Evolutionary conservation across 2,888 invertebrate species (phyloP), one percentile per base, ranked within the genome.

Genomic region (Deilephila elpenor): DNA sequence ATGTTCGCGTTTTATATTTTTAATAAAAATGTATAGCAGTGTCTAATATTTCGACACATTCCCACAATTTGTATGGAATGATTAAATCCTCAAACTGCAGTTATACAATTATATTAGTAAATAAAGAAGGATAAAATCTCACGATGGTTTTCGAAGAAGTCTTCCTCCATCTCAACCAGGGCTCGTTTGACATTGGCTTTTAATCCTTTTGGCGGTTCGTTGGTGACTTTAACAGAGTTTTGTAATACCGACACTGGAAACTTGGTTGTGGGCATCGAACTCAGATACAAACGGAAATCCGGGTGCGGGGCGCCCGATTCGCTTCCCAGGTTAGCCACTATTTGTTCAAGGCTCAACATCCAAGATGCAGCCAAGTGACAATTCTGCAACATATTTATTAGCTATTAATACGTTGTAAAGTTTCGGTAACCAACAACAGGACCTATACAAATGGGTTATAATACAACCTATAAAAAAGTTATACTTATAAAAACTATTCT

Each of bases 291-390:
- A 37, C 99, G 95, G 88, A 98, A 99, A 8, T 97, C 96, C 0
- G 93, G 84, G 84, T 98, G 96, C 0, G 97, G 96, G 74, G 95
- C 95, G 3, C 95, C 95, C 0, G 96, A 93, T 44, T 97, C 96
- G 77, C 97, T 95, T 0, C 95, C 94, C 71, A 98, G 95, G 78
- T 96, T 95, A 70, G 97, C 95, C 34, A 98, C 97, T 51, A 98
- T 96, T 76, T 96, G 93, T 89, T 99, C 98, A 91, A 99, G 95
- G 2, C 95, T 93, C 29, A 97, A 93, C 98, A 99, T 98, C 98
- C 99, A 99, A 0, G 98, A 98, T 0, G 98, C 97, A 5, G 98
- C 98, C 83, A 99, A 94, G 88, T 99, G 99, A 83, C 98, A 98
- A 88, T 99, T 99, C 96, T 98, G 95, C n/a, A 94, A 88, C 74